These are phyloP conservation scores for Drosophila neonasuta DNA, from an alignment of 2,888 invertebrate genomes.

Conservation along the genomic window DNA sequence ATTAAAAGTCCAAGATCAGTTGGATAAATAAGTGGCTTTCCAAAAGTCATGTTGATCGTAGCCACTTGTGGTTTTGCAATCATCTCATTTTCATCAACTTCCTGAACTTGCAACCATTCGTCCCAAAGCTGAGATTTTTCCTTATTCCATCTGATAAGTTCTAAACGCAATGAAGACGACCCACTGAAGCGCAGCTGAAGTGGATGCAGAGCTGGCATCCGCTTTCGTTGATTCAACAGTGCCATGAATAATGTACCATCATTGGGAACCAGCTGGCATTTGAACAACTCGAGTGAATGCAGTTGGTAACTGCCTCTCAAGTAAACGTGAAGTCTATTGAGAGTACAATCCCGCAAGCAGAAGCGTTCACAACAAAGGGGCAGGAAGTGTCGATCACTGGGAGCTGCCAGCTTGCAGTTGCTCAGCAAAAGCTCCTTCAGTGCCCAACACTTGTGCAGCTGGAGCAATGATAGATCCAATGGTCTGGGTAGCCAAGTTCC, in stretches of 20 bases:
- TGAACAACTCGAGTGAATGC: constrained; percentile 20
- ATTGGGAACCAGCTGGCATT: constrained; percentile 6
- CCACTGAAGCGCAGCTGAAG: constrained; percentile 26
- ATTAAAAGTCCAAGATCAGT: constrained; percentile 14
- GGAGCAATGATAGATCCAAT: constrained; percentile 33
- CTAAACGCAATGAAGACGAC: constrained; percentile 29
- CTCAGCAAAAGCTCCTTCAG: constrained; percentile 44
- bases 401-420: constrained; percentile 40
- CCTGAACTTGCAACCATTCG: constrained; percentile 20
- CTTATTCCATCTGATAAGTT: constrained; percentile 21
- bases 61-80: constrained; percentile 12
- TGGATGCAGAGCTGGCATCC: constrained; percentile 10
- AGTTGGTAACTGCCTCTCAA: constrained; percentile 16
- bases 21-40: background rate
- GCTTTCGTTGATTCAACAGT: constrained; percentile 19
- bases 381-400: constrained; percentile 7
- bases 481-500: constrained; percentile 42
- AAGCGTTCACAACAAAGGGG: constrained; percentile 46
- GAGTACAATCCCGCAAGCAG: constrained; percentile 31
- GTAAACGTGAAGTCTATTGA: constrained; percentile 9
- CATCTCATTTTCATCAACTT: constrained; percentile 1
- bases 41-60: constrained; percentile 37
- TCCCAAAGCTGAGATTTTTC: background rate
- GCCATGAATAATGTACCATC: constrained; percentile 6
- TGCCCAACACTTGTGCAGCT: constrained; percentile 42